Evolutionary conservation across 2,888 invertebrate species (phyloP).

Genomic region (Euzophera pinguis): DNA sequence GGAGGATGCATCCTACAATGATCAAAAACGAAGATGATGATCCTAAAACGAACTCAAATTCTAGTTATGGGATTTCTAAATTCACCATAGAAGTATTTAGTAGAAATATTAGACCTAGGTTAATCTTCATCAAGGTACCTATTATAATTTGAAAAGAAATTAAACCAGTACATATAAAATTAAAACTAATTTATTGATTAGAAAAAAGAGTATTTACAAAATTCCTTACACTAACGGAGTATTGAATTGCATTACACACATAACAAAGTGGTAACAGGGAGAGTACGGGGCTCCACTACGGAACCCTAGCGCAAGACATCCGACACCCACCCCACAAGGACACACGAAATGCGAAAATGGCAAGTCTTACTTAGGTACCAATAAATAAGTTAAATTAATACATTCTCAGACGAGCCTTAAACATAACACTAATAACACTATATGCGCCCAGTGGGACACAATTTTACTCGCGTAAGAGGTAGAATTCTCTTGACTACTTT

Average conservation of each 20-base stretch:
- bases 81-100: too few relatives aligned
- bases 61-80: too few relatives aligned
- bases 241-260: conserved; percentile 64
- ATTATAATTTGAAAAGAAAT: conserved; percentile 22
- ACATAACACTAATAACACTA: conserved; percentile 44
- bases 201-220: conserved; percentile 68
- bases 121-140: too few relatives aligned
- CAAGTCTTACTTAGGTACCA: conserved; percentile 64
- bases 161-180: conserved; percentile 32
- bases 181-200: conserved; percentile 45
- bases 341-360: conserved; percentile 70
- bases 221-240: conserved; percentile 65
- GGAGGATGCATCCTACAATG: too few relatives aligned
- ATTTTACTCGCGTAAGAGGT: conserved; percentile 21
- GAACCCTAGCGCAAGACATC: conserved; percentile 21
- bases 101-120: too few relatives aligned
- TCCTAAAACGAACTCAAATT: too few relatives aligned
- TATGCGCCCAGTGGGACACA: conserved; percentile 32
- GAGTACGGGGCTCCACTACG: conserved; percentile 23
- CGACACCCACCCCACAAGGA: conserved; percentile 36
- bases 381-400: conserved; percentile 63
- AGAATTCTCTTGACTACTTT: conserved; percentile 38
- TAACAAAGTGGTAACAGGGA: conserved; percentile 58
- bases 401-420: conserved; percentile 44
- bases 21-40: too few relatives aligned